Conservation (phyloP, 2,888 invertebrate genomes). For the Pyrrhosoma nymphula region DNA sequence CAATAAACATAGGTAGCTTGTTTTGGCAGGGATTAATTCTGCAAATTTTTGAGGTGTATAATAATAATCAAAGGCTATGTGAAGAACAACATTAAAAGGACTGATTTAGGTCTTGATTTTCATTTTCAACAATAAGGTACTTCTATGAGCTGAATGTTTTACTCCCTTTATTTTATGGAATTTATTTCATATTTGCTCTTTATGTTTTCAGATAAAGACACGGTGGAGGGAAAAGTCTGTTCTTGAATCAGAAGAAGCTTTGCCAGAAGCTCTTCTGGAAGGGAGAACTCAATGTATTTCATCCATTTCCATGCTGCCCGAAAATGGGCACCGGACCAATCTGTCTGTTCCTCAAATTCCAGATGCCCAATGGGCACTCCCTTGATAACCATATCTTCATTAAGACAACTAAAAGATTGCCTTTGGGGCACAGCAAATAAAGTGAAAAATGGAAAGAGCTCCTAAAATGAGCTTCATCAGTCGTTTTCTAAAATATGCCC, state of each 20-base stretch:
- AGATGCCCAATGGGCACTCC: constrained; percentile 65
- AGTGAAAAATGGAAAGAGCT: neutral
- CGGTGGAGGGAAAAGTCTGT: constrained; percentile 61
- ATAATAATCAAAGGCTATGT: no score
- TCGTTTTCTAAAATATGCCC: constrained; percentile 53
- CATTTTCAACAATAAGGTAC: no score
- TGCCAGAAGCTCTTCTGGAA: constrained; percentile 60
- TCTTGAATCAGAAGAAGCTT: constrained; percentile 48
- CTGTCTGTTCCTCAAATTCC: constrained; percentile 59
- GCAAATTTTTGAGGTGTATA: no score
- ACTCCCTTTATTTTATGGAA: no score
- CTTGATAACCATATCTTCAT: constrained; percentile 38
- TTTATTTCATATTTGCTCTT: no score
- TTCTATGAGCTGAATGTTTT: no score
- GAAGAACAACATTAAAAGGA: no score
- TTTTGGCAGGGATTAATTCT: no score
- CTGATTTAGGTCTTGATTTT: no score
- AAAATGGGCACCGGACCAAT: constrained; percentile 64
- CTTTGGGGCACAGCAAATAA: neutral
- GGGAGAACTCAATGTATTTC: constrained; percentile 62
- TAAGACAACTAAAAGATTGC: neutral
- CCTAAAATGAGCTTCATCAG: constrained; percentile 26
- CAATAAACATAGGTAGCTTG: no score
- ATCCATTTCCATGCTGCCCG: constrained; percentile 60
- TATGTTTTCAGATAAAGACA: constrained; percentile 36